These are phyloP conservation scores for Meiosimyza platycephala DNA, from an alignment of 2,888 invertebrate genomes.

Conservation along the genomic window DNA sequence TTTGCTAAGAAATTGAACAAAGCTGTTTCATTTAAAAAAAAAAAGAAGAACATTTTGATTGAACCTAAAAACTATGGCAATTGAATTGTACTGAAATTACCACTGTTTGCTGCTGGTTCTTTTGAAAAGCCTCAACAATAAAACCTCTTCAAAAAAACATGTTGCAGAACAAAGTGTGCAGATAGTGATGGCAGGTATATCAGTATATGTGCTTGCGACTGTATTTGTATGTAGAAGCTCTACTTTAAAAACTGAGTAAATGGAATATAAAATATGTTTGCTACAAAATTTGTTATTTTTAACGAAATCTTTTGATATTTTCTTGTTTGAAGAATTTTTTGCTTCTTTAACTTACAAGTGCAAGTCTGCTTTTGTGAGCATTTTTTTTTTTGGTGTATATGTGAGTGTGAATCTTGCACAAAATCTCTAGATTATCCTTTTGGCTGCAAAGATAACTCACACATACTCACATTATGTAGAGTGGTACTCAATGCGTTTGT, in stretches of 20 bases:
- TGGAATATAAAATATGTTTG: constrained; percentile 24
- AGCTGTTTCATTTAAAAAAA: too few relatives aligned
- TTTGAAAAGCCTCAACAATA: too few relatives aligned
- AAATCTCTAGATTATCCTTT: constrained; percentile 7
- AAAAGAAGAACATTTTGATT: too few relatives aligned
- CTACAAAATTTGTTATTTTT: constrained; percentile 22
- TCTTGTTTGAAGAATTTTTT: too few relatives aligned
- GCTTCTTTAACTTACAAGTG: not conserved
- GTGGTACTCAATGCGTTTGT: constrained; percentile 25
- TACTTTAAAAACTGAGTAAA: not conserved
- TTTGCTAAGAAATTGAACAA: too few relatives aligned
- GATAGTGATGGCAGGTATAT: too few relatives aligned
- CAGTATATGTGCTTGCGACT: not conserved
- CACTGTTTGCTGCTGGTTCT: too few relatives aligned
- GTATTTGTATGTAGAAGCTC: not conserved
- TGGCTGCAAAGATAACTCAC: not conserved
- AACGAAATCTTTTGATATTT: not conserved
- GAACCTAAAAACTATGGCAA: too few relatives aligned
- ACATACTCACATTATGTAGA: constrained; percentile 21
- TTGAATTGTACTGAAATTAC: too few relatives aligned
- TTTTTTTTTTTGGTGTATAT: not conserved
- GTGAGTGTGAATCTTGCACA: not conserved
- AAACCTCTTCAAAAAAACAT: too few relatives aligned
- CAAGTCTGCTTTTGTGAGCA: not conserved
- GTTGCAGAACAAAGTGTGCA: too few relatives aligned